phyloP scores from a whole-genome alignment of 2,797 vertebrate genomes.

The Syngnathus rostellatus region DNA sequence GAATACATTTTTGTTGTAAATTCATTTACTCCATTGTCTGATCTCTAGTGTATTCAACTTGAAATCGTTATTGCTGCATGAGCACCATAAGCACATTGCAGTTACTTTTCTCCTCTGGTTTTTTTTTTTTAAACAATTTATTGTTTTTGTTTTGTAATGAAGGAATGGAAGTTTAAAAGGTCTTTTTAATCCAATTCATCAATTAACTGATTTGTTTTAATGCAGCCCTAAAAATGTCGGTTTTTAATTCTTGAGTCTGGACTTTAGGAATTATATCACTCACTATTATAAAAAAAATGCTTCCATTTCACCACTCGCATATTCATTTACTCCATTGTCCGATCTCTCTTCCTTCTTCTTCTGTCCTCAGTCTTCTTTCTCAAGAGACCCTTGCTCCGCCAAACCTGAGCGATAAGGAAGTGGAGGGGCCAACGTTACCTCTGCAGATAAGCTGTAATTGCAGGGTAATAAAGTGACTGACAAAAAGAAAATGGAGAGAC shows the following conservation, averaged over 20 bases:
- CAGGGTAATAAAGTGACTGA: constrained; percentile 58
- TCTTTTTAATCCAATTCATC: too few relatives aligned
- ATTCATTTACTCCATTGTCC: constrained; percentile 23
- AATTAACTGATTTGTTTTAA: too few relatives aligned
- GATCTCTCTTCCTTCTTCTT: constrained; percentile 13
- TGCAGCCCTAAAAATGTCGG: neutral
- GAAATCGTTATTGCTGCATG: too few relatives aligned
- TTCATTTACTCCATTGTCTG: too few relatives aligned
- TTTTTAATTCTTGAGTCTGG: neutral
- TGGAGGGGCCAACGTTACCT: constrained; percentile 58
- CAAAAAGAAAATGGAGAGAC: constrained; percentile 26
- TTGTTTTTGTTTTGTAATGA: too few relatives aligned
- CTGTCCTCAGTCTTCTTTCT: constrained; percentile 45
- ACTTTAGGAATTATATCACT: neutral
- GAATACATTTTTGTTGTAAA: too few relatives aligned
- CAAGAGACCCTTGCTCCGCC: constrained; percentile 60
- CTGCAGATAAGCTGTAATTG: constrained; percentile 68
- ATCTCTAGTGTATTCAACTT: too few relatives aligned
- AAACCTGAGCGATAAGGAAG: constrained; percentile 56
- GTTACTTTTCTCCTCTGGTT: too few relatives aligned
- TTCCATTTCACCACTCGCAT: constrained; percentile 23
- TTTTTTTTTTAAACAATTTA: too few relatives aligned
- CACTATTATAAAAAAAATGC: constrained; percentile 9
- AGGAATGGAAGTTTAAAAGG: too few relatives aligned
- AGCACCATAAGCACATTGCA: too few relatives aligned